Percentiles rank a stretch among this genome's conserved stretches.
phyloP scores from a whole-genome alignment of 2,113 vertebrate genomes.

The Siniperca chuatsi region DNA sequence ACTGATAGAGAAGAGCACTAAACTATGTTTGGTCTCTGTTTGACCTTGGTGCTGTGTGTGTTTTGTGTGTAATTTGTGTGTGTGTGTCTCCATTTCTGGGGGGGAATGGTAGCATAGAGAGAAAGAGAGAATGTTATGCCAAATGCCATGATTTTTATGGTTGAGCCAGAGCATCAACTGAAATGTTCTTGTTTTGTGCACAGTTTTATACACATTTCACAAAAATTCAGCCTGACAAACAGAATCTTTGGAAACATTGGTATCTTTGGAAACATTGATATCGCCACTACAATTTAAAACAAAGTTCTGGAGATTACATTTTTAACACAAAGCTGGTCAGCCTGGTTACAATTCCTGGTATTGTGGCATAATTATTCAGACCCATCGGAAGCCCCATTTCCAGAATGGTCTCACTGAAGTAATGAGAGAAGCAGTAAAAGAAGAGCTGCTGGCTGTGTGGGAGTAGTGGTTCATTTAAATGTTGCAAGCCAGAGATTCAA shows the following conservation, averaged over 20 bases:
- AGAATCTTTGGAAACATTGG: not conserved
- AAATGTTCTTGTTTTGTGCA: not conserved
- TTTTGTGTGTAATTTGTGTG: not conserved
- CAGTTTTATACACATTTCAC: not conserved
- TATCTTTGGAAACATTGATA: not conserved
- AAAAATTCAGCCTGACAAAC: not conserved
- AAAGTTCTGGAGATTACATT: not conserved
- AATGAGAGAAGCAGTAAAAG: slow-evolving; percentile 29
- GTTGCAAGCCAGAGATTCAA: slow-evolving; percentile 32
- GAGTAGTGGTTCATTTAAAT: slow-evolving; percentile 44
- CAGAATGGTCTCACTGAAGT: slow-evolving; percentile 3
- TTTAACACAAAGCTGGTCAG: not conserved
- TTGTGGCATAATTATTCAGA: not conserved
- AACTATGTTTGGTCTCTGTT: slow-evolving; percentile 19
- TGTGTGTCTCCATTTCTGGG: not conserved
- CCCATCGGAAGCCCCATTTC: slow-evolving; percentile 6
- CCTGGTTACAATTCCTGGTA: not conserved
- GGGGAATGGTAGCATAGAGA: not conserved
- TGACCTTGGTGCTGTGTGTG: slow-evolving; percentile 20
- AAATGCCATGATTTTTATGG: not conserved
- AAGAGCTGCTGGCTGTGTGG: slow-evolving; percentile 28
- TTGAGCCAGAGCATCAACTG: not conserved
- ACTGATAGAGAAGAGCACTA: slow-evolving; percentile 1
- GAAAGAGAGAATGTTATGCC: not conserved
- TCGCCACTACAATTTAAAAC: not conserved